Conservation (phyloP, 2,797 vertebrate species). For the Rhyacichthys aspro region DNA sequence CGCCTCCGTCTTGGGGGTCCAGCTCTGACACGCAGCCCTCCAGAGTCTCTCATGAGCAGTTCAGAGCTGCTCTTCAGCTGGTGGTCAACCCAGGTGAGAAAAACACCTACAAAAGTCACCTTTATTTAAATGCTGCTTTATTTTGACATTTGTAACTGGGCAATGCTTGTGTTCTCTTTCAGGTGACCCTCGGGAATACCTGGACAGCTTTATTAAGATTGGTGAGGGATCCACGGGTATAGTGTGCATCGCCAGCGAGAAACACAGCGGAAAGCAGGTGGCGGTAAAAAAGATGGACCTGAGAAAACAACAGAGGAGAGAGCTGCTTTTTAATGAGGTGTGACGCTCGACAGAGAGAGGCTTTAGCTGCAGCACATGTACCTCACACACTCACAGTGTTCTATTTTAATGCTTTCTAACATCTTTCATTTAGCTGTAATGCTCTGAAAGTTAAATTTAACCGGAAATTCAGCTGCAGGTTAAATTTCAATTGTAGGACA, state of each 20-base stretch:
- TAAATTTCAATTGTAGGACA: no score
- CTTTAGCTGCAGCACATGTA: background rate
- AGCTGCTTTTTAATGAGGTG: conserved; percentile 98
- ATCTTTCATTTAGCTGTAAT: no score
- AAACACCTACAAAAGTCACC: background rate
- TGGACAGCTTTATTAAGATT: conserved; percentile 98
- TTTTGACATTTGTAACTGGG: background rate
- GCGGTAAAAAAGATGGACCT: conserved; percentile 99
- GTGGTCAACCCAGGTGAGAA: conserved; percentile 93
- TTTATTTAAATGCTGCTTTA: background rate
- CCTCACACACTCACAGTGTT: conserved; percentile 1
- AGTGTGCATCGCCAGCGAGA: conserved; percentile 96
- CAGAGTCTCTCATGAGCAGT: conserved; percentile 97
- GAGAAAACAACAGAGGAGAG: conserved; percentile 94
- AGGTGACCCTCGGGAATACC: conserved; percentile 93
- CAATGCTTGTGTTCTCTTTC: background rate
- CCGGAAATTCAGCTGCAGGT: no score
- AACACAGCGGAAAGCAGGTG: conserved; percentile 96
- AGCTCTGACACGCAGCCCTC: conserved; percentile 93
- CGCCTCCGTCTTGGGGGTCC: conserved; percentile 95
- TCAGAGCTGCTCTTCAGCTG: conserved; percentile 94
- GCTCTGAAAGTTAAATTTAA: no score
- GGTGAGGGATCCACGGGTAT: conserved; percentile 98
- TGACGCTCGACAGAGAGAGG: background rate
- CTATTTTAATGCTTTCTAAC: no score